Evolutionary conservation across 1,140 invertebrate species (phyloP), one percentile per base, ranked within the genome.

Genomic region (Papilio aristodemus): DNA sequence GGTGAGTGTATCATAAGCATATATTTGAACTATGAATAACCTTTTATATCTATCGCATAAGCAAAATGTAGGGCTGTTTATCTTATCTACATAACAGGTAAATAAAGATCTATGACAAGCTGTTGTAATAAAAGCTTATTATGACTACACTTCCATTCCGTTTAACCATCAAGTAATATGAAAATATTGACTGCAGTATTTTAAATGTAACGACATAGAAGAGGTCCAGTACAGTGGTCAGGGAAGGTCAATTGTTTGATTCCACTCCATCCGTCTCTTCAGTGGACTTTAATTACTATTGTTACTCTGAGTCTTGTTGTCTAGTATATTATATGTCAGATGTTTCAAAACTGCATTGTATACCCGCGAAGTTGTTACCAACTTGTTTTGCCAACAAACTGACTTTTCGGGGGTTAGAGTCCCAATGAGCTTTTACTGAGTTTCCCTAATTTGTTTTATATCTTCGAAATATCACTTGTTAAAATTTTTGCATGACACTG

Each of bases 1-100:
- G 91, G 91, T 92, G 74, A 86, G 85, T 81, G 72, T 43, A 43
- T 54, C 25, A 9, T 3, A 11, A 58, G 5, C 11, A 32, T 25
- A 32, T 58, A 13, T 14, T 11, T 32, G 7, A 14, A 36, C 25
- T 58, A 58, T 32, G 11, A 58, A 58, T n/a, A n/a, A 58, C 25
- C 22, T 36, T 58, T 58, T 4, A 36, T 58, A 58, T 13, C 57
- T 58, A 36, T 36, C 32, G 25, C 27, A 32, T 36, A n/a, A 58
- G 27, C 27, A 58, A 58, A 58, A 58, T 58, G 13, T 58, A n/a
- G 57, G 57, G n/a, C 57, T 58, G 22, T 25, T 27, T 14, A 58
- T 58, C 57, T 58, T 58, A 58, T 58, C 57, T n/a, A n/a, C n/a
- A n/a, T n/a, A 62, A 17, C n/a, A 17, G 10, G n/a, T 62, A 54